Conservation (phyloP, 2,888 invertebrate species). For the Apomyelois bistriatella region DNA sequence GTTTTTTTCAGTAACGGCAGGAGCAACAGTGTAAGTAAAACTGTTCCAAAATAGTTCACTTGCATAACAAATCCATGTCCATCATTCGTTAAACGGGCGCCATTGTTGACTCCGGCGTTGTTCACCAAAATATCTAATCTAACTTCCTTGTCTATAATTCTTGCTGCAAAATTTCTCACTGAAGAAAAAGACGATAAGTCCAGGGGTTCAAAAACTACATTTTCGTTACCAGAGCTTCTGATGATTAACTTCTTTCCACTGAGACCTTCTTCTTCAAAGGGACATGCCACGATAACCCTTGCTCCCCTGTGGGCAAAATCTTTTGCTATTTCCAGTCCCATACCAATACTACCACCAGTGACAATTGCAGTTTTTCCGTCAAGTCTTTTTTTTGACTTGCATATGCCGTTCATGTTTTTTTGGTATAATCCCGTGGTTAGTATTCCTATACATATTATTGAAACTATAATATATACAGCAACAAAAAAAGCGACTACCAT, state of each 20-base stretch:
- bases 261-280: constrained; percentile 23
- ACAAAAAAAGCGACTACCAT: background rate
- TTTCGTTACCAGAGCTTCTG: constrained; percentile 80
- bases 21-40: constrained; percentile 90
- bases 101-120: constrained; percentile 86
- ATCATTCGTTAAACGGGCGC: constrained; percentile 81
- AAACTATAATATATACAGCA: background rate
- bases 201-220: constrained; percentile 82
- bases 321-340: constrained; percentile 24
- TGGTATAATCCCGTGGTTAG: constrained; percentile 17
- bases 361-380: constrained; percentile 25
- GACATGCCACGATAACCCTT: constrained; percentile 26
- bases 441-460: background rate
- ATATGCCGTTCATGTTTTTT: constrained; percentile 21
- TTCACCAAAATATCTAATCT: constrained; percentile 87
- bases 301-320: constrained; percentile 26
- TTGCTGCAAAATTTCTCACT: constrained; percentile 86
- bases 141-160: constrained; percentile 82
- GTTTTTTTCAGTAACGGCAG: constrained; percentile 83
- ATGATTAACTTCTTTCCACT: constrained; percentile 75
- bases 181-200: constrained; percentile 85
- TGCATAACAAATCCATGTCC: constrained; percentile 90
- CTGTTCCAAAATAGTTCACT: constrained; percentile 93
- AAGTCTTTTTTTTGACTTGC: constrained; percentile 22
- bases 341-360: constrained; percentile 26